phyloP scores from a whole-genome alignment of 2,888 invertebrate species.

The Argyresthia goedartella region DNA sequence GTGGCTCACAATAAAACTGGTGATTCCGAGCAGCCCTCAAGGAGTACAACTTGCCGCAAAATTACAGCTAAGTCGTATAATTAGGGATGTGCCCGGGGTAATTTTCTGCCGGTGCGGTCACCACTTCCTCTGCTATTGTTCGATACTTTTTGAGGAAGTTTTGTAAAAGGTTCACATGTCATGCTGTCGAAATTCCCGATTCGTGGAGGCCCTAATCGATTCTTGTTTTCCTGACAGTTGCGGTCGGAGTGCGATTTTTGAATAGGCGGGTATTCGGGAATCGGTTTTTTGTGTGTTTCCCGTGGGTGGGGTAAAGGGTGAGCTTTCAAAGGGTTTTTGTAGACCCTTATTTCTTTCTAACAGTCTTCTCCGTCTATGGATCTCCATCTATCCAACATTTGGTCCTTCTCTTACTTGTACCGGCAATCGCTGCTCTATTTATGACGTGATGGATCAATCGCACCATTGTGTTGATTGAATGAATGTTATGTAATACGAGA shows the following conservation, averaged over 20 bases:
- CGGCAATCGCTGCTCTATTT: no score
- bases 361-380: no score
- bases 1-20: constrained; percentile 48
- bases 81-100: constrained; percentile 50
- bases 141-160: constrained; percentile 31
- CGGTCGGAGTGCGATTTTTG: constrained; percentile 44
- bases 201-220: constrained; percentile 45
- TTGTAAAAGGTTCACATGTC: constrained; percentile 10
- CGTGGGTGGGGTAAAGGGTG: constrained; percentile 1
- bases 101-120: constrained; percentile 52
- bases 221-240: constrained; percentile 60
- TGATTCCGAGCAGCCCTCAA: constrained; percentile 42
- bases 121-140: constrained; percentile 63
- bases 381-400: no score
- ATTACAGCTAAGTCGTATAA: constrained; percentile 60
- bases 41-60: constrained; percentile 42
- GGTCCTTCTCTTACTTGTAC: no score
- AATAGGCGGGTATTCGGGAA: constrained; percentile 24
- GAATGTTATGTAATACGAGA: no score
- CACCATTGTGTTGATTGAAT: no score
- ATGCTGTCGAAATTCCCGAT: not conserved
- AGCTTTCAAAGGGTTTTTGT: not conserved
- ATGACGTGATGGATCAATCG: no score
- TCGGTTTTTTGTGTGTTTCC: constrained; percentile 27
- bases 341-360: no score